These are phyloP conservation scores for Saimiri boliviensis DNA, from an alignment of 2,113 vertebrate genomes.

Conservation along the genomic window DNA sequence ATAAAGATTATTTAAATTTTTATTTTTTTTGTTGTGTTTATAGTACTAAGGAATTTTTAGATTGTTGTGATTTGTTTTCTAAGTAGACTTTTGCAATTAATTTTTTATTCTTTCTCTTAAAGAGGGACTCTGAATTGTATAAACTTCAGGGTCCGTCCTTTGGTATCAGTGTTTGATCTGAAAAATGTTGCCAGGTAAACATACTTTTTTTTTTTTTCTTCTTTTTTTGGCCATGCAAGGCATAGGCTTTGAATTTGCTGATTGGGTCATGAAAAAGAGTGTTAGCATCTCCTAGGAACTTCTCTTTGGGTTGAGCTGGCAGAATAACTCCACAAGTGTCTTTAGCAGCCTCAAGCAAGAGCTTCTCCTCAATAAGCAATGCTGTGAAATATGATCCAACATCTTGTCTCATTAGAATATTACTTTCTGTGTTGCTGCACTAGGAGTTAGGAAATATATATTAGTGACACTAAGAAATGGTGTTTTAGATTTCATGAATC, in stretches of 20 bases:
- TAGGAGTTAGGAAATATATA: neutral
- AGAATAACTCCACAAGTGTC: neutral
- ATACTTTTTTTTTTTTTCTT: neutral
- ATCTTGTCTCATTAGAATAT: neutral
- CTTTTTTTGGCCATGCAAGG: neutral
- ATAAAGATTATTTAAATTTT: constrained; percentile 27
- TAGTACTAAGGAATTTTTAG: constrained; percentile 33
- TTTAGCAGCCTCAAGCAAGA: constrained; percentile 26
- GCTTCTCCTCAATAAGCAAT: constrained; percentile 42
- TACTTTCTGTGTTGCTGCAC: neutral
- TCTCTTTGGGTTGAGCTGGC: constrained; percentile 21
- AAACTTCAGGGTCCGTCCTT: neutral
- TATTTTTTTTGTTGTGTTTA: neutral
- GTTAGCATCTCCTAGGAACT: neutral
- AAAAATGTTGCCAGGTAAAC: neutral
- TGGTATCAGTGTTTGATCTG: neutral
- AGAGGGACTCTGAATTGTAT: neutral
- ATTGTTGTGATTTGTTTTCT: constrained; percentile 9
- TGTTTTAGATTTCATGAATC: neutral
- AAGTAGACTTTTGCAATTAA: neutral
- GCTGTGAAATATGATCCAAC: neutral
- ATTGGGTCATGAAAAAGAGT: neutral
- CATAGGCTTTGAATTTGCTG: neutral
- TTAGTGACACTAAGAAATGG: neutral
- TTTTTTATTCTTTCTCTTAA: neutral